Percentiles rank a stretch among this genome's conserved stretches.
phyloP scores from a whole-genome alignment of 2,888 invertebrate species.

The Alentia gelatinosa region DNA sequence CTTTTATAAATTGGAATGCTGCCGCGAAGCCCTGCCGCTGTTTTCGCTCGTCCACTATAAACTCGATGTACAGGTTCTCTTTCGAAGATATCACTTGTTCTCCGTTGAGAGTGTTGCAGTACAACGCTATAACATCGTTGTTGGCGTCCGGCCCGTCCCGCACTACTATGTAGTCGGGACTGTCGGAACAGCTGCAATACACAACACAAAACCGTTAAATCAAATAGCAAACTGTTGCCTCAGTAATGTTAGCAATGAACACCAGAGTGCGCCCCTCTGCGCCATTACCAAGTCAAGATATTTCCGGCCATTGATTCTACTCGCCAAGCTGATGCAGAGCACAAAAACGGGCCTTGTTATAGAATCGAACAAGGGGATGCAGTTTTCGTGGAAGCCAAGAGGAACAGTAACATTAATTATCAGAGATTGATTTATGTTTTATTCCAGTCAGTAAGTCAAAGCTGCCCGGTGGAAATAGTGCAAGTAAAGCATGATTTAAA shows the following conservation, averaged over 20 bases:
- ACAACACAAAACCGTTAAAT: not conserved
- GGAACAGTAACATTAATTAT: not conserved
- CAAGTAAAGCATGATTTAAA: too few relatives aligned
- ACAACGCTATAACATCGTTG: constrained; percentile 61
- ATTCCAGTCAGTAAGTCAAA: not conserved
- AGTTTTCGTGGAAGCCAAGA: too few relatives aligned
- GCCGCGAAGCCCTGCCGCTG: constrained; percentile 67
- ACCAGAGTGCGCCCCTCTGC: not conserved
- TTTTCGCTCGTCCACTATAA: constrained; percentile 59
- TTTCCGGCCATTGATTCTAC: not conserved
- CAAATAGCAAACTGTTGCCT: not conserved
- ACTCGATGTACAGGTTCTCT: constrained; percentile 59
- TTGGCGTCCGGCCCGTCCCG: constrained; percentile 62
- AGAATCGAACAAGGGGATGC: not conserved
- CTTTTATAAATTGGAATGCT: constrained; percentile 60
- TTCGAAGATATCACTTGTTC: constrained; percentile 62
- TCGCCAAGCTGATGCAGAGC: too few relatives aligned
- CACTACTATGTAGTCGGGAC: constrained; percentile 63
- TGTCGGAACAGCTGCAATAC: constrained; percentile 63
- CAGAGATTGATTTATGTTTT: not conserved
- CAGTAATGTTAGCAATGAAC: not conserved
- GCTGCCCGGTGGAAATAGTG: too few relatives aligned
- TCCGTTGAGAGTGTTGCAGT: constrained; percentile 63
- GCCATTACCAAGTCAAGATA: not conserved
- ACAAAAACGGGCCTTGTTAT: not conserved